A percentile compares a stretch with the other conserved stretches of the same genome.
Conservation (phyloP, 1,140 invertebrate species). For the Cydia pomonella region DNA sequence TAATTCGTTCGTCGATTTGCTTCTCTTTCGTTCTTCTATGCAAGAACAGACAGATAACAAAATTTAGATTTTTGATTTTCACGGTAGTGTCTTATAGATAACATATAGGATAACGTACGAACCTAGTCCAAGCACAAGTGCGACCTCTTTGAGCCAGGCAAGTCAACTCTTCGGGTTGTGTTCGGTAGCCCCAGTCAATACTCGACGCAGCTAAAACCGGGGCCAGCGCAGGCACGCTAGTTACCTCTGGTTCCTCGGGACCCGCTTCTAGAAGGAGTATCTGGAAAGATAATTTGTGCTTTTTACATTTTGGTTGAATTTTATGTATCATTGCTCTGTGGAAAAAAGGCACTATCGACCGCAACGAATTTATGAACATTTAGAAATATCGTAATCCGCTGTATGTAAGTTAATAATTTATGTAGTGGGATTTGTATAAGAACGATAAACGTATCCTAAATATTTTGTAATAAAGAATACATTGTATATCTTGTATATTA, state of each 20-base stretch:
- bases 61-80: no score
- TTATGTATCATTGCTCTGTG: neutral
- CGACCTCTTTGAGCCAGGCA: conserved; percentile 79
- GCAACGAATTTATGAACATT: no score
- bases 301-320: neutral
- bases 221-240: conserved; percentile 84
- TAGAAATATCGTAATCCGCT: no score
- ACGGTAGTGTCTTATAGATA: neutral
- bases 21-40: no score
- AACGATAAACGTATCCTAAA: no score
- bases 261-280: conserved; percentile 89
- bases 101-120: conserved; percentile 24
- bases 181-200: conserved; percentile 86
- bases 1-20: no score
- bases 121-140: conserved; percentile 85
- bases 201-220: conserved; percentile 79
- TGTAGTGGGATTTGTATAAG: no score
- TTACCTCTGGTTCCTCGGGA: conserved; percentile 86
- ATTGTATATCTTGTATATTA: no score
- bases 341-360: no score
- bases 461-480: no score
- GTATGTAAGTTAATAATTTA: no score
- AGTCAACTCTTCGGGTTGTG: conserved; percentile 81
- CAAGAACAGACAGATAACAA: no score
- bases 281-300: conserved; percentile 57